A percentile compares a stretch with the other conserved stretches of the same genome.
Evolutionary conservation across 2,113 vertebrate species (phyloP).

Genomic region (Oenanthe melanoleuca): DNA sequence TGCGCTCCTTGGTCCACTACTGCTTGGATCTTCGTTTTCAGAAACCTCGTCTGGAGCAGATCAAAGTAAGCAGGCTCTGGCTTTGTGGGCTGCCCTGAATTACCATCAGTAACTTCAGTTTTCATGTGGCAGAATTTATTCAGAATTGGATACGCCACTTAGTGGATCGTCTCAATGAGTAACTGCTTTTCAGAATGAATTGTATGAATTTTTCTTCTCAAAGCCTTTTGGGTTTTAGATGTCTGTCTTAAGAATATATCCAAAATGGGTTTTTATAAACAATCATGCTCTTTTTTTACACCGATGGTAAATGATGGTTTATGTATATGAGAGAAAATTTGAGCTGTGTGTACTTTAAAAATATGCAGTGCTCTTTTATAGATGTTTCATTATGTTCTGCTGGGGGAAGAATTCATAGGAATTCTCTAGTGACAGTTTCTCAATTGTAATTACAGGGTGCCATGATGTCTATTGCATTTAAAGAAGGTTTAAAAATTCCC

Average conservation of each 20-base stretch:
- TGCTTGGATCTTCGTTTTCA: constrained; percentile 96
- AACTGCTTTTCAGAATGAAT: not conserved
- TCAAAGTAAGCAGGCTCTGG: constrained; percentile 81
- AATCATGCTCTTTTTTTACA: not conserved
- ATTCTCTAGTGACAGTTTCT: not conserved
- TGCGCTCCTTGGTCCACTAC: constrained; percentile 93
- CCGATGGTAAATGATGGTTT: not conserved
- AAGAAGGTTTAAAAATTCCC: constrained; percentile 93
- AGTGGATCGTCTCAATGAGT: not conserved
- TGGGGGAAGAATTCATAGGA: not conserved
- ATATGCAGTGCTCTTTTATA: not conserved
- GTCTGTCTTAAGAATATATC: not conserved
- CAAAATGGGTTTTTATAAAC: not conserved
- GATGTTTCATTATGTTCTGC: not conserved
- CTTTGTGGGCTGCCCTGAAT: not conserved
- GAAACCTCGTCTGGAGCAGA: constrained; percentile 93
- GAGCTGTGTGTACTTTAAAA: not conserved
- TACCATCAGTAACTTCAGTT: not conserved
- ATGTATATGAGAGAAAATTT: not conserved
- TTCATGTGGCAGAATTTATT: not conserved
- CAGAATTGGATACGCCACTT: not conserved
- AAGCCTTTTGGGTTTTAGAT: not conserved
- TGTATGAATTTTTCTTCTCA: not conserved
- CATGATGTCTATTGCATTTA: constrained; percentile 96
- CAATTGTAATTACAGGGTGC: constrained; percentile 81